Percentiles rank a stretch among this genome's conserved stretches.
These are phyloP conservation scores for Nannospalax galili DNA, from an alignment of 2,113 vertebrate species.

Conservation along the genomic window DNA sequence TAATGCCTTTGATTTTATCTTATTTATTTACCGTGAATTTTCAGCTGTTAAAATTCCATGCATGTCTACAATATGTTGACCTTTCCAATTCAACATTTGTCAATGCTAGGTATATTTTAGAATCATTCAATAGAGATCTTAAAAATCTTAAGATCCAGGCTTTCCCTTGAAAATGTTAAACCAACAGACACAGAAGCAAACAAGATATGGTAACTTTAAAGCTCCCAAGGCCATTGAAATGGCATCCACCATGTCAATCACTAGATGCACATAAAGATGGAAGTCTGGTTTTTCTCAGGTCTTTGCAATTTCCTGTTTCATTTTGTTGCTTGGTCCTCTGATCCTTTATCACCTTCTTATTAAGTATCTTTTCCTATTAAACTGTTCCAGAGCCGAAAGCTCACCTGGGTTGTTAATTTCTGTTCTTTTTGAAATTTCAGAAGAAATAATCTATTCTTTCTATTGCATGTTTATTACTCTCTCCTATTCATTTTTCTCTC, in stretches of 20 bases:
- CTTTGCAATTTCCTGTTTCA: background rate
- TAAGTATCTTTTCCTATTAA: background rate
- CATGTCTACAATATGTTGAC: background rate
- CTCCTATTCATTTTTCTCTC: background rate
- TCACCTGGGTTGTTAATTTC: background rate
- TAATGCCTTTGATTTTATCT: background rate
- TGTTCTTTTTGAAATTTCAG: background rate
- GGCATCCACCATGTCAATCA: background rate
- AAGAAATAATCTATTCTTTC: background rate
- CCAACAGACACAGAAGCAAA: background rate
- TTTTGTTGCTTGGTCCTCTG: background rate
- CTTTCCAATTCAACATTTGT: background rate
- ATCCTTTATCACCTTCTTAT: background rate
- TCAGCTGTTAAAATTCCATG: background rate
- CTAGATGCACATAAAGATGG: background rate
- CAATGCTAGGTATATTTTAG: background rate
- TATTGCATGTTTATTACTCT: background rate
- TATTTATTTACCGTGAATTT: background rate
- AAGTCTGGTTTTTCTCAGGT: background rate
- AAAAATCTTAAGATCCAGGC: background rate
- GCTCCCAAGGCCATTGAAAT: background rate
- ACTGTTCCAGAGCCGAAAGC: background rate
- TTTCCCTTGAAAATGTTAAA: background rate
- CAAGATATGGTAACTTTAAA: background rate
- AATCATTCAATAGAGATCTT: background rate